Evolutionary conservation across 2,113 vertebrate genomes (phyloP), one percentile per base, ranked within the genome.

Genomic region (Malurus elegans): DNA sequence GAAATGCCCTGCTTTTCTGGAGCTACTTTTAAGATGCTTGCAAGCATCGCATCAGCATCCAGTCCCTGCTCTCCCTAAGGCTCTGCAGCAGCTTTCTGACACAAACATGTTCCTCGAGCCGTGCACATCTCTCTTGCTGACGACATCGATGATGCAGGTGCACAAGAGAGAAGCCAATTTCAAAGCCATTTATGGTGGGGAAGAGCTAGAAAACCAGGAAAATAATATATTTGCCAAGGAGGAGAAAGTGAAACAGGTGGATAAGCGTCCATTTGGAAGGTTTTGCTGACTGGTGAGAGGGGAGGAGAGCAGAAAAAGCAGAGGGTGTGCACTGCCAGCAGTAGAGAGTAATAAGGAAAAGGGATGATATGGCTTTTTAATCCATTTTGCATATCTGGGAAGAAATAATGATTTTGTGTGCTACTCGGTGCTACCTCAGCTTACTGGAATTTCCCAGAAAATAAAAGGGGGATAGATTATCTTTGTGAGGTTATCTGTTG

Each of bases 111-210:
- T 91, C 92, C 94, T 97, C 32, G 34, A 90, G 96, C 91, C 7
- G 12, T 88, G 85, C 90, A 90, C 96, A 95, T 96, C 91, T 58
- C 94, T 96, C 80, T 66, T 90, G 81, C 94, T 94, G 79, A 96
- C 89, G 83, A 97, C 97, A 97, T 48, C n/a, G 95, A 88, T 92
- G 96, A 96, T 94, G 96, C 92, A 86, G 96, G 95, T 96, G 53
- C 86, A 88, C 86, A 74, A 96, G 95, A 79, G 88, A 96, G 94
- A 70, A 86, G 95, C 81, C 92, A 65, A 51, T 95, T 95, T 95
- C 91, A 88, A 84, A 97, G 91, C 93, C 95, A 70, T 97, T 97
- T 97, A 94, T 94, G 96, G 95, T 81, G 71, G 42, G 72, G 93
- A 82, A 69, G 57, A 80, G 95, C 92, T 94, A 53, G 86, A 88